phyloP scores from a whole-genome alignment of 2,113 vertebrate species.

The Pao palembangensis region DNA sequence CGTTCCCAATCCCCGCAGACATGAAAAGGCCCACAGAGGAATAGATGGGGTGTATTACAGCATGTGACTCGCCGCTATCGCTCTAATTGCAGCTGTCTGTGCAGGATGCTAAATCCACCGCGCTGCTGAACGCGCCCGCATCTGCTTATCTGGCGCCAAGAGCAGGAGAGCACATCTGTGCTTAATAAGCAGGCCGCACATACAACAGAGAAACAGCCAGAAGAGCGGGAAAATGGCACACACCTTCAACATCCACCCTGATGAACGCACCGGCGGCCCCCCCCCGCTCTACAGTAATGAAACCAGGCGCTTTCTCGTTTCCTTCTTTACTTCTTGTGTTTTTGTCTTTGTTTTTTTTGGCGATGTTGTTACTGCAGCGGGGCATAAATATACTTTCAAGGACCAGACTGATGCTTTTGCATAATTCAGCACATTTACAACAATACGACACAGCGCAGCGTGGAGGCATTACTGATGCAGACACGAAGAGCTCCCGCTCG shows the following conservation, averaged over 20 bases:
- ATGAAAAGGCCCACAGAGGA: conserved; percentile 22
- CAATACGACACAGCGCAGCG: too few relatives aligned
- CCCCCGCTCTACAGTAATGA: fast-evolving
- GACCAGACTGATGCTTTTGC: neutral
- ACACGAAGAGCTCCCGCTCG: too few relatives aligned
- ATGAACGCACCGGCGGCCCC: neutral
- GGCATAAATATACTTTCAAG: neutral
- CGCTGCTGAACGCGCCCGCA: conserved; percentile 15
- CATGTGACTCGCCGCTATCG: conserved; percentile 42
- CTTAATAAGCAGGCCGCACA: conserved; percentile 19
- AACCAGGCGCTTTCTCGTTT: neutral
- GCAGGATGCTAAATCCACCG: conserved; percentile 42
- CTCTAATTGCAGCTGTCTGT: conserved; percentile 46
- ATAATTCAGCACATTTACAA: neutral
- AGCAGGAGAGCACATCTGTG: conserved; percentile 18
- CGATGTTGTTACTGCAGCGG: neutral
- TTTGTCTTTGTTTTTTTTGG: neutral
- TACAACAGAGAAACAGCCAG: conserved; percentile 1
- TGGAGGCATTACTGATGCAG: too few relatives aligned
- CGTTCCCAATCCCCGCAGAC: conserved; percentile 17
- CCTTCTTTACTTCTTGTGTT: neutral
- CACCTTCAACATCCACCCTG: neutral
- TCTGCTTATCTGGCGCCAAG: conserved; percentile 39
- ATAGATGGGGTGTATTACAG: conserved; percentile 18
- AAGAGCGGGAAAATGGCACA: neutral